phyloP scores from a whole-genome alignment of 2,113 vertebrate genomes.

The Eudyptes chrysolophus region DNA sequence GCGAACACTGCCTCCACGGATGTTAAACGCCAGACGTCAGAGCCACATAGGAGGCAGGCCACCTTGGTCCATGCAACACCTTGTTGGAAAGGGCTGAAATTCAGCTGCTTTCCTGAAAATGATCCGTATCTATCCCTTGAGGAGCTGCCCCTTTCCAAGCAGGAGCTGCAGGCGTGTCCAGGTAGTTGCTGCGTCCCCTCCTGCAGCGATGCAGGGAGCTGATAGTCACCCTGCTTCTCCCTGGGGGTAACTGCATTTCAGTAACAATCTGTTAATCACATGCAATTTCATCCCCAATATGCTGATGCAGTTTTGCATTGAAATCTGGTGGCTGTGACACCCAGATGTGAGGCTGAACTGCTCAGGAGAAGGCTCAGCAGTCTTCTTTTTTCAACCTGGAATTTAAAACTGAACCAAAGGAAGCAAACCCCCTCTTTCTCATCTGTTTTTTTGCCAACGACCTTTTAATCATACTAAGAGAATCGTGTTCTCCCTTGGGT shows the following conservation, averaged over 20 bases:
- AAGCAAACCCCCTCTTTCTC: not conserved
- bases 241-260: accelerated
- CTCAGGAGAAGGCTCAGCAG: not conserved
- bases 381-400: not conserved
- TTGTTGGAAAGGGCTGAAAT: not conserved
- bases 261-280: not conserved
- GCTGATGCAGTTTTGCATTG: not conserved
- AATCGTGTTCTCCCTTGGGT: accelerated
- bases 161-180: not conserved
- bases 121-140: accelerated
- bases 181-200: not conserved
- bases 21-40: not conserved
- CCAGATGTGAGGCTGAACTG: not conserved
- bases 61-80: not conserved
- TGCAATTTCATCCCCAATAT: accelerated
- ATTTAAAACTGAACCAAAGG: not conserved
- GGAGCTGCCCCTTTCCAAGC: not conserved
- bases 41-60: not conserved
- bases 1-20: accelerated
- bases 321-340: not conserved
- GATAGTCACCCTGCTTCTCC: not conserved
- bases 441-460: not conserved
- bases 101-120: not conserved
- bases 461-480: not conserved
- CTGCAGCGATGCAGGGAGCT: not conserved